Conservation (phyloP, 2,888 invertebrate species). For the Tuta absoluta region DNA sequence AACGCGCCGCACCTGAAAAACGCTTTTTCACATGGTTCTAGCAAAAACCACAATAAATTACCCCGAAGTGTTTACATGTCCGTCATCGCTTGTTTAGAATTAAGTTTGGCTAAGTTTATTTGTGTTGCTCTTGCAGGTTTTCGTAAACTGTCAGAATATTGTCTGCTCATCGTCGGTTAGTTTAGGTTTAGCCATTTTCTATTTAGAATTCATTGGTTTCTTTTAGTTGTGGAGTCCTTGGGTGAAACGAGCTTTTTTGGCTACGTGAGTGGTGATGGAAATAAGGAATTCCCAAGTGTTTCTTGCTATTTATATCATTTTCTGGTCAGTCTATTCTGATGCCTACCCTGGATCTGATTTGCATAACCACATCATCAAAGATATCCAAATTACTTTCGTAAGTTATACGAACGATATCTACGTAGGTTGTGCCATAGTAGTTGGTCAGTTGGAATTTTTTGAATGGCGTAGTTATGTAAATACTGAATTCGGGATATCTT, state of each 20-base stretch:
- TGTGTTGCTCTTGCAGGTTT: conserved; percentile 8
- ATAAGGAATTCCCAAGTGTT: not conserved
- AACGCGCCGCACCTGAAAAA: conserved; percentile 48
- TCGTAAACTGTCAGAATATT: conserved; percentile 1
- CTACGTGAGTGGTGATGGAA: not conserved
- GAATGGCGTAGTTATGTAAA: too few relatives aligned
- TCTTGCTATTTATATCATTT: not conserved
- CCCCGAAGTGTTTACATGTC: conserved; percentile 62
- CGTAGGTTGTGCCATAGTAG: too few relatives aligned
- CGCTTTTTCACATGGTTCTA: conserved; percentile 31
- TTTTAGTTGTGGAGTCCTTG: not conserved
- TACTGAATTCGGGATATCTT: too few relatives aligned
- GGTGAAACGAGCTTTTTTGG: not conserved
- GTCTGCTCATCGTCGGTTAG: conserved; percentile 11
- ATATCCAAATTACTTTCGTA: not conserved
- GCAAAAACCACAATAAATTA: conserved; percentile 31
- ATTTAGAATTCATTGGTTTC: conserved; percentile 7
- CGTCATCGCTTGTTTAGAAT: conserved; percentile 73
- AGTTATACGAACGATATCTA: too few relatives aligned
- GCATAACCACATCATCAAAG: not conserved
- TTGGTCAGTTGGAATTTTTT: too few relatives aligned
- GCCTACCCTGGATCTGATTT: not conserved
- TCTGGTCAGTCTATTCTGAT: not conserved
- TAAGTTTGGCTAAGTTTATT: conserved; percentile 42
- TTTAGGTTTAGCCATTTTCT: not conserved